phyloP scores from a whole-genome alignment of 2,797 vertebrate species.

The Xenopus petersii region DNA sequence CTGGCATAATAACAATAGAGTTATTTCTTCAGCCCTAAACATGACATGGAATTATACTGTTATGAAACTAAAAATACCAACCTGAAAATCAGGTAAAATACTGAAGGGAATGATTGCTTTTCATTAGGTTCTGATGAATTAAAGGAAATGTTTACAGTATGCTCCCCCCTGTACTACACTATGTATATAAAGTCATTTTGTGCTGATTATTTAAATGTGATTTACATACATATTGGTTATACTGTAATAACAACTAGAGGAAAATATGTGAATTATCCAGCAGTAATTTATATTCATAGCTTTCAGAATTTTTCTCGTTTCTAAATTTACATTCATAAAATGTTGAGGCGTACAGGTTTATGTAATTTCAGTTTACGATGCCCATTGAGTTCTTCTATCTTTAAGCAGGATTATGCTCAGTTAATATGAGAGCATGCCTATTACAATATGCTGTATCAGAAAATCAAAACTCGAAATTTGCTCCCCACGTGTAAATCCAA shows the following conservation, averaged over 20 bases:
- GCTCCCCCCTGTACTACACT: neutral
- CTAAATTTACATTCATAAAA: conserved; percentile 8
- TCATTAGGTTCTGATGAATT: neutral
- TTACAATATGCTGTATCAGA: conserved; percentile 68
- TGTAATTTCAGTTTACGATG: conserved; percentile 62
- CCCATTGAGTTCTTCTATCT: conserved; percentile 74
- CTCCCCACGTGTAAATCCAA: conserved; percentile 76
- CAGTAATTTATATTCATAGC: conserved; percentile 9
- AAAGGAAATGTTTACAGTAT: conserved; percentile 1
- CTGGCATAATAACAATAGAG: no score
- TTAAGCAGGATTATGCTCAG: conserved; percentile 74
- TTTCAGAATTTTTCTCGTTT: conserved; percentile 1
- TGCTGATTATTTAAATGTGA: neutral
- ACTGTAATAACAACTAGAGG: neutral
- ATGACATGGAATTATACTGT: no score
- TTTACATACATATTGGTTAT: conserved; percentile 7
- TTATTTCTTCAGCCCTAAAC: no score
- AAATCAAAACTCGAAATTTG: conserved; percentile 78
- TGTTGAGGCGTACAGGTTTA: conserved; percentile 8
- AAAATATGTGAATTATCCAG: neutral
- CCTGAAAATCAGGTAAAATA: no score
- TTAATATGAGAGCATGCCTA: conserved; percentile 75
- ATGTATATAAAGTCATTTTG: neutral
- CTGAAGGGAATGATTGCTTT: no score
- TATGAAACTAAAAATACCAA: no score